Conservation (phyloP, 2,888 invertebrate species). For the Adelognathus sp. region DNA sequence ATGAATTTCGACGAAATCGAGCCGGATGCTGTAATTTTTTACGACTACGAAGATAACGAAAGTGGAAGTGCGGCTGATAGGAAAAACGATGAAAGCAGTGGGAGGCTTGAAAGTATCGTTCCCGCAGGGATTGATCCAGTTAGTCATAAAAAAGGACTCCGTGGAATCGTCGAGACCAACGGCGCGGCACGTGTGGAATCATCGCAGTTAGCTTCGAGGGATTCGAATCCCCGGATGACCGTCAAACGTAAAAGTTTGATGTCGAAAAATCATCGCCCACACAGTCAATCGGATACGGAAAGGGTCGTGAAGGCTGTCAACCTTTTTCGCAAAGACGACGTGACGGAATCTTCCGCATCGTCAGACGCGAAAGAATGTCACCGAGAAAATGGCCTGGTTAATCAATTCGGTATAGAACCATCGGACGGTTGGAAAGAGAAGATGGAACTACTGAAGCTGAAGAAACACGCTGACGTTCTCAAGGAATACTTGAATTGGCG, state of each 20-base stretch:
- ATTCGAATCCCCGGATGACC: background rate
- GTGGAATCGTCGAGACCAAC: background rate
- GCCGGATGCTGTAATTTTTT: conserved; percentile 25
- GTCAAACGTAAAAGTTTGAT: background rate
- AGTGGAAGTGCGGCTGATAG: background rate
- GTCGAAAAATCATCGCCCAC: background rate
- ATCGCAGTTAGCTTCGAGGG: background rate
- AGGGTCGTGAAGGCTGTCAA: background rate
- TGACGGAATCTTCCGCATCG: background rate
- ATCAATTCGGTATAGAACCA: conserved; percentile 37
- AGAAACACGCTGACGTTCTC: conserved; percentile 61
- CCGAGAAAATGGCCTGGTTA: background rate
- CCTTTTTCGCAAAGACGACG: background rate
- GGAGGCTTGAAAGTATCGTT: conserved; percentile 4
- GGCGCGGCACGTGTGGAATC: background rate
- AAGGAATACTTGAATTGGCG: conserved; percentile 64
- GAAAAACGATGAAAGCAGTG: conserved; percentile 8
- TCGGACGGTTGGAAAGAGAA: conserved; percentile 58
- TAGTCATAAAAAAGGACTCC: background rate
- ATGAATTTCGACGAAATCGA: background rate
- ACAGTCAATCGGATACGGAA: background rate
- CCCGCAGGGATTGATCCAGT: background rate
- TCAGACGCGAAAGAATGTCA: background rate
- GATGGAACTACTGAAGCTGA: conserved; percentile 63
- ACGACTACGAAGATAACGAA: conserved; percentile 41